Evolutionary conservation across 2,888 invertebrate genomes (phyloP).

Genomic region (Anodontia alba): DNA sequence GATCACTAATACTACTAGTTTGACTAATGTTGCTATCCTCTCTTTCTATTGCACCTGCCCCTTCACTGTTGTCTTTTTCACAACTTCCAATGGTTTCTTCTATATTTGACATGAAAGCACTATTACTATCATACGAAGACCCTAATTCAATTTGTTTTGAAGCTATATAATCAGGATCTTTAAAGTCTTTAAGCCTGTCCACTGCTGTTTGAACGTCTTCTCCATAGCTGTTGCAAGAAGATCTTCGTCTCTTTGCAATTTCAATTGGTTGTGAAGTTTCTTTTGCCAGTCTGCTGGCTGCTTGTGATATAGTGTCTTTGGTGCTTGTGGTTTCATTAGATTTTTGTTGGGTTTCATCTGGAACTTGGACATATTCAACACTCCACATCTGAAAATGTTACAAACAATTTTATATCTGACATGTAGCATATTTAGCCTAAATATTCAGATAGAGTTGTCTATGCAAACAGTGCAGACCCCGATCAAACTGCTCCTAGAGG

Average conservation of each 20-base stretch:
- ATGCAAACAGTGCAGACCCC: no score
- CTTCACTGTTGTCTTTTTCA: conserved; percentile 46
- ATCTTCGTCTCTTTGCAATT: conserved; percentile 32
- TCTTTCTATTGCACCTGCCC: conserved; percentile 57
- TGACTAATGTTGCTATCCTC: conserved; percentile 68
- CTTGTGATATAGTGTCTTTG: conserved; percentile 23
- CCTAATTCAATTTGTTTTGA: conserved; percentile 78
- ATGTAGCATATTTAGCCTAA: no score
- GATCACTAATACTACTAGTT: conserved; percentile 78
- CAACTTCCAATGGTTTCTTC: conserved; percentile 52
- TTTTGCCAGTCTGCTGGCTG: conserved; percentile 38
- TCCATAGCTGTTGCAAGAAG: conserved; percentile 73
- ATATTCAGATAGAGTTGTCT: no score
- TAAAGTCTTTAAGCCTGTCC: conserved; percentile 79
- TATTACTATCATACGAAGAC: conserved; percentile 82
- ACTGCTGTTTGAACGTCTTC: conserved; percentile 73
- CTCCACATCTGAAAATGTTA: conserved; percentile 94
- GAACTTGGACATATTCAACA: conserved; percentile 95
- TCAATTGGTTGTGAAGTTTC: conserved; percentile 47
- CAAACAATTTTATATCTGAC: no score
- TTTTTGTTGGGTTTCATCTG: conserved; percentile 86
- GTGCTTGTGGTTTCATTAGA: conserved; percentile 29
- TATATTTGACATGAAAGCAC: conserved; percentile 69
- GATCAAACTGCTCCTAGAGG: no score
- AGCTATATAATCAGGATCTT: conserved; percentile 78